These are phyloP conservation scores for Rotaria sp. DNA, from an alignment of 2,888 invertebrate genomes.

Conservation along the genomic window DNA sequence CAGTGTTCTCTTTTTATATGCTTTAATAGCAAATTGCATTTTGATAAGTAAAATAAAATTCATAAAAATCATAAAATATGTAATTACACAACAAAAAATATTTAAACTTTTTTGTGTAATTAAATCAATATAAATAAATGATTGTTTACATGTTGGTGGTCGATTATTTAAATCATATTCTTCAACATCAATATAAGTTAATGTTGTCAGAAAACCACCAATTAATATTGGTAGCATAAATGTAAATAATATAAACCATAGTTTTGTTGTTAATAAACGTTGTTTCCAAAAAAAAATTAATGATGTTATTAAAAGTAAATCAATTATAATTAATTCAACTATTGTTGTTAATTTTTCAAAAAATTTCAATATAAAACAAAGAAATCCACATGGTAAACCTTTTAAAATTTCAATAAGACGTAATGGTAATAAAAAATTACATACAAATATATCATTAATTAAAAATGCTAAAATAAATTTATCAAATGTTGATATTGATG, in stretches of 20 bases:
- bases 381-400: slow-evolving; percentile 25
- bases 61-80: background rate
- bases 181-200: background rate
- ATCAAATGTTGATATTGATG: background rate
- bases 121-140: background rate
- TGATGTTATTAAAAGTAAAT: background rate
- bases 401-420: background rate
- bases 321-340: background rate
- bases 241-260: background rate
- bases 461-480: background rate
- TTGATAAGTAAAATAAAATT: background rate
- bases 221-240: background rate
- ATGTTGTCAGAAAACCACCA: background rate
- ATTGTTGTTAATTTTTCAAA: slow-evolving; percentile 8
- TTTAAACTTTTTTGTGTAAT: background rate
- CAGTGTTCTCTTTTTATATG: background rate
- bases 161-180: background rate
- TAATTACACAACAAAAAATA: background rate
- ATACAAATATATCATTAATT: slow-evolving; percentile 3
- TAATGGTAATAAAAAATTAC: slow-evolving; percentile 10
- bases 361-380: background rate
- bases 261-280: background rate
- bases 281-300: background rate
- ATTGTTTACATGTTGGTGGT: slow-evolving; percentile 14
- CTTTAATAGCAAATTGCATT: background rate